Percentiles rank a stretch among this genome's conserved stretches.
Evolutionary conservation across 2,888 invertebrate species (phyloP).

Genomic region (Drosophila pseudotakahashii): DNA sequence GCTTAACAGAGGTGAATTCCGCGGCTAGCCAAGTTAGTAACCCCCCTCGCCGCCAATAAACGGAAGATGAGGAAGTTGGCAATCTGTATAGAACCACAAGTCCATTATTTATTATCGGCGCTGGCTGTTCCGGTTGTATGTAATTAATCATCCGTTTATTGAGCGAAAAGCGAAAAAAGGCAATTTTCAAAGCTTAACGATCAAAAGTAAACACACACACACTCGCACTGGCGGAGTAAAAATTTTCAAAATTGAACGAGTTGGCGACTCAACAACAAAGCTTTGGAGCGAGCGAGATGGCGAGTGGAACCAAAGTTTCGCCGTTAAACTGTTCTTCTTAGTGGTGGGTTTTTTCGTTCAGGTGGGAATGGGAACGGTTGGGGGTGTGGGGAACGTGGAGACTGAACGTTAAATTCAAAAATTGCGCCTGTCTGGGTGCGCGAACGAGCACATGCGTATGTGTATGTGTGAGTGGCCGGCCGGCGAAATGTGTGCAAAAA

Average conservation of each 20-base stretch:
- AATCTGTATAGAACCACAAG: slow-evolving; percentile 15
- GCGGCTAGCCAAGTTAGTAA: slow-evolving; percentile 67
- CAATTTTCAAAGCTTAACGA: slow-evolving; percentile 55
- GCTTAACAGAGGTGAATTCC: slow-evolving; percentile 39
- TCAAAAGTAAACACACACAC: slow-evolving; percentile 53
- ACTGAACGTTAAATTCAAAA: slow-evolving; percentile 68
- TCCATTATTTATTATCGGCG: slow-evolving; percentile 23
- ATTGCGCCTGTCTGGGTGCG: slow-evolving; percentile 16
- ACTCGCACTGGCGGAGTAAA: too few relatives aligned
- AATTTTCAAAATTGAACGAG: slow-evolving; percentile 41
- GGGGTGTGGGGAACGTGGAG: slow-evolving; percentile 24
- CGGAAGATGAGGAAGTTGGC: slow-evolving; percentile 16
- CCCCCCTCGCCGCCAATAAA: slow-evolving; percentile 16
- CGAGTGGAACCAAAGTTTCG: slow-evolving; percentile 37
- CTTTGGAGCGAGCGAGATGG: slow-evolving; percentile 13
- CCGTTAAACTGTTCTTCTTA: slow-evolving; percentile 13
- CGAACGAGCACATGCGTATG: slow-evolving; percentile 13
- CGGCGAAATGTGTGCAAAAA: slow-evolving; percentile 56
- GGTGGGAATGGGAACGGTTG: slow-evolving; percentile 23
- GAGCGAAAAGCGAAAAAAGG: slow-evolving; percentile 18
- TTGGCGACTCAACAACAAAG: too few relatives aligned
- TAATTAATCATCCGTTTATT: slow-evolving; percentile 57
- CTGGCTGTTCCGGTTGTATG: slow-evolving; percentile 55
- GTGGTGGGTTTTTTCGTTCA: slow-evolving; percentile 12
- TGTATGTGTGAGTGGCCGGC: slow-evolving; percentile 52